Conservation (phyloP, 2,113 vertebrate genomes). For the Protobothrops flavoviridis region DNA sequence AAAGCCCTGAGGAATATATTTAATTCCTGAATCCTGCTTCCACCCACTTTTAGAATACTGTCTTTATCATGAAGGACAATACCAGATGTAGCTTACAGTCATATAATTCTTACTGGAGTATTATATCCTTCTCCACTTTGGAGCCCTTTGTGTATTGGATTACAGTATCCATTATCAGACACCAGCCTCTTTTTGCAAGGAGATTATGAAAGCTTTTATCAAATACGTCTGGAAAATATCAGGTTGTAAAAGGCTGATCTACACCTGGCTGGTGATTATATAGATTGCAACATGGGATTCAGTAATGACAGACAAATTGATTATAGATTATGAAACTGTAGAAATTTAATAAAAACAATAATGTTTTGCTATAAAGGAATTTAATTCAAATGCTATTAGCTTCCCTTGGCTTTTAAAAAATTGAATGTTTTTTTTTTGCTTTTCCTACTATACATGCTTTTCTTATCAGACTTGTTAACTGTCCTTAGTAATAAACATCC, state of each 20-base stretch:
- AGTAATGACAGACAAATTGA: not conserved
- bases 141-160: not conserved
- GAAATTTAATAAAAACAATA: slow-evolving; percentile 3
- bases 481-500: not conserved
- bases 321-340: not conserved
- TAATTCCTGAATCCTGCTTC: not conserved
- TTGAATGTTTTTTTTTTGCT: not conserved
- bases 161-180: not conserved
- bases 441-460: not conserved
- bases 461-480: not conserved
- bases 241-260: not conserved
- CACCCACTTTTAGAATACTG: not conserved
- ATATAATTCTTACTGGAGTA: not conserved
- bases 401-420: slow-evolving; percentile 6
- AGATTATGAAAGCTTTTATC: not conserved
- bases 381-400: not conserved
- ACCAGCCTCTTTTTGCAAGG: not conserved
- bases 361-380: not conserved
- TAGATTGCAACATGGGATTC: not conserved
- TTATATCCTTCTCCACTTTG: not conserved
- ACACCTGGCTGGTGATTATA: not conserved
- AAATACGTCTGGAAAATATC: not conserved
- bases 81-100: not conserved
- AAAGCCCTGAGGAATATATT: not conserved
- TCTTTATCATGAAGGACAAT: not conserved